Conservation (phyloP, 2,113 vertebrate genomes). For the Esox niger region DNA sequence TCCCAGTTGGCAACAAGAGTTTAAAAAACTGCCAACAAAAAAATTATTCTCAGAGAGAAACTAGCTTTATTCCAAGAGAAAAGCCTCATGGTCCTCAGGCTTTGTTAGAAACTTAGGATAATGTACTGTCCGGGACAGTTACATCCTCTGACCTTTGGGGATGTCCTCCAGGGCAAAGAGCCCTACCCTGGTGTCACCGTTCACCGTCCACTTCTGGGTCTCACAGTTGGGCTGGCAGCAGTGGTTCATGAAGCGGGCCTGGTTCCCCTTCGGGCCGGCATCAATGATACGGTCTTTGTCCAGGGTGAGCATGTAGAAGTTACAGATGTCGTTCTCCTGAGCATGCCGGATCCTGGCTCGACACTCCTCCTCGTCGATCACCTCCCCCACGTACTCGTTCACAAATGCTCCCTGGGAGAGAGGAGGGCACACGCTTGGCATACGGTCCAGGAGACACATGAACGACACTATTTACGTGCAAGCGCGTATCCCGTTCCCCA, state of each 20-base stretch:
- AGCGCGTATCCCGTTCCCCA: too few species aligned
- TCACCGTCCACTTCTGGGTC: constrained; percentile 99
- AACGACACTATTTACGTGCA: too few species aligned
- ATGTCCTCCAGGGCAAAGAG: constrained; percentile 96
- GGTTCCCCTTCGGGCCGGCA: constrained; percentile 96
- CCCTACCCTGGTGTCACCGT: constrained; percentile 93
- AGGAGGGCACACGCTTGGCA: not conserved
- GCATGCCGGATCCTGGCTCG: constrained; percentile 89
- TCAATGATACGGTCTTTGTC: constrained; percentile 99
- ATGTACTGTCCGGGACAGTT: not conserved
- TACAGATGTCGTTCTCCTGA: constrained; percentile 94
- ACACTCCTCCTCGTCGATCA: constrained; percentile 98
- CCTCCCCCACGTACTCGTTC: constrained; percentile 96
- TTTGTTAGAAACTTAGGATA: not conserved
- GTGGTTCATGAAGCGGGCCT: constrained; percentile 98
- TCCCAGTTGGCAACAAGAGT: too few species aligned
- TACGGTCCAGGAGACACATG: not conserved
- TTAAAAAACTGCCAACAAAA: too few species aligned
- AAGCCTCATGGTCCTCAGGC: not conserved
- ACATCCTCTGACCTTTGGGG: constrained; percentile 80
- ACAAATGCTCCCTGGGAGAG: constrained; percentile 89
- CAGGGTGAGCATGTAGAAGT: constrained; percentile 98
- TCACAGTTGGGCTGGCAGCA: constrained; percentile 98
- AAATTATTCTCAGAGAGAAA: too few species aligned
- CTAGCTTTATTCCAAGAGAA: too few species aligned